Evolutionary conservation across 2,113 vertebrate genomes (phyloP), one percentile per base, ranked within the genome.

Genomic region (Calidris pugnax): DNA sequence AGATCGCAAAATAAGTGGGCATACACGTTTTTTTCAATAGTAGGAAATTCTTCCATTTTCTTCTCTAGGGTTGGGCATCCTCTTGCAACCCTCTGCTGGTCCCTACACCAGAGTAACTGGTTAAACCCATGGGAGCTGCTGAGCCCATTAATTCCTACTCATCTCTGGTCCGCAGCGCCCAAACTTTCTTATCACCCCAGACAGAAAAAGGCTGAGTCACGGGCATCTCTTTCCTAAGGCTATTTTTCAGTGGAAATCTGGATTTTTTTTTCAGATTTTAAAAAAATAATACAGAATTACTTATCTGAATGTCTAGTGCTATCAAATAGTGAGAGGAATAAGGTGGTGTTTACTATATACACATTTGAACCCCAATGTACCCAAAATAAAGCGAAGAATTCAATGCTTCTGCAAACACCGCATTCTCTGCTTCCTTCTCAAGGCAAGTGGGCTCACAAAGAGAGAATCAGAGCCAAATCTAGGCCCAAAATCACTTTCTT

Each of bases 151-250:
- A 88, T 59, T 64, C 68, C 14, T 3, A 57, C 74, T 32, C 14
- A 32, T 48, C 81, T 67, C 75, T 83, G 85, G 51, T 72, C 48
- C 3, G 1, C 66, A 89, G 56, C 1, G 3, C 33, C 0, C 0
- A 60, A 90, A 90, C 64, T 57, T 86, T 47, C 82, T 73, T 45
- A 68, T 32, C 82, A 89, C 21, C 56, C 76, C 79, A 75, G 43
- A 39, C 33, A 76, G 47, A 64, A 90, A 92, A 95, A 59, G 45
- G 53, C 85, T 88, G 87, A 94, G 51, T 94, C 95, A 96, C 10
- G 35, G 13, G 1, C 4, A 0, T 18, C 19, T 84, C 56, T 90
- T 80, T 37, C 39, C 71, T 87, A 66, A 39, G 13, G 39, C 16
- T 12, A 62, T 43, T 74, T 81, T 72, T 4, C 56, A 60, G 30